Percentiles rank a stretch among this genome's conserved stretches.
Conservation (phyloP, 2,113 vertebrate species). For the Plecotus auritus region DNA sequence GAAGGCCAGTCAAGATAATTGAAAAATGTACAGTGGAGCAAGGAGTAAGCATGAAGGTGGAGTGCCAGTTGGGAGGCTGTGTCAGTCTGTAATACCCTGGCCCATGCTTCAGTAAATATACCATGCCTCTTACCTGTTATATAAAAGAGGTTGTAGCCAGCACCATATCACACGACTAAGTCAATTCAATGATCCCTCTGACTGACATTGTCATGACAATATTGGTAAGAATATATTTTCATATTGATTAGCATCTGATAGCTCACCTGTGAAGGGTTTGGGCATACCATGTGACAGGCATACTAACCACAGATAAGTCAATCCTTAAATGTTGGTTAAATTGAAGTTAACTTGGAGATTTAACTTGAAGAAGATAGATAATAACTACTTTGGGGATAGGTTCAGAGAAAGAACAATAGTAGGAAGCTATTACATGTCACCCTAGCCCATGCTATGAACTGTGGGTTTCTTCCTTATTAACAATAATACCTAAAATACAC, state of each 20-base stretch:
- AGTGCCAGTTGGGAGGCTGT: background rate
- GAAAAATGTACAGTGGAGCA: background rate
- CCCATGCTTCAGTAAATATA: background rate
- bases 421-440: background rate
- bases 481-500: conserved; percentile 12
- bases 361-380: background rate
- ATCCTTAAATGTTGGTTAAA: background rate
- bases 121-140: background rate
- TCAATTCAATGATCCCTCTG: background rate
- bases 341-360: background rate
- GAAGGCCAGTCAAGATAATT: background rate
- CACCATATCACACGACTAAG: background rate
- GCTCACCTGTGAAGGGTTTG: background rate
- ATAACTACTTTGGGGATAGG: background rate
- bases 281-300: background rate
- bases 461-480: background rate
- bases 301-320: background rate
- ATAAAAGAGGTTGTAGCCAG: background rate
- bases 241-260: background rate
- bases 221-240: background rate
- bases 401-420: background rate
- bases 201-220: background rate
- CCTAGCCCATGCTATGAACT: background rate
- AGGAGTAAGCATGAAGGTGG: background rate
- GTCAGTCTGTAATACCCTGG: background rate